A percentile compares a stretch with the other conserved stretches of the same genome.
Conservation (phyloP, 2,888 invertebrate genomes). For the Tenthredo distinguenda region DNA sequence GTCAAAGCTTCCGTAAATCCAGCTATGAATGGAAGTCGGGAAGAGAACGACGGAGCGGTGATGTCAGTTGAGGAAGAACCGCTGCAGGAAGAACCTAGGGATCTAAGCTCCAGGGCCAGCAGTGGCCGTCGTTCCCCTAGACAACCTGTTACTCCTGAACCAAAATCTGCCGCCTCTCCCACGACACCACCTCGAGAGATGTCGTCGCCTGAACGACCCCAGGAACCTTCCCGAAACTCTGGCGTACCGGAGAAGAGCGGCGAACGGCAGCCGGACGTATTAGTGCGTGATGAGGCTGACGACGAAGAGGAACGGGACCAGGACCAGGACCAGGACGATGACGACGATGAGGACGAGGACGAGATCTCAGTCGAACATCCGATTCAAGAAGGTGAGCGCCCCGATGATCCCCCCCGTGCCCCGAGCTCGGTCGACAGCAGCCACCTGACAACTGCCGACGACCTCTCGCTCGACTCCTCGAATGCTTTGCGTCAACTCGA, state of each 20-base stretch:
- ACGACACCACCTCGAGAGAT: slow-evolving; percentile 55
- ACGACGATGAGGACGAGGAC: slow-evolving; percentile 61
- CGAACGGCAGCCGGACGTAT: slow-evolving; percentile 21
- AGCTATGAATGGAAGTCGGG: slow-evolving; percentile 54
- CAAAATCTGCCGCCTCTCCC: slow-evolving; percentile 63
- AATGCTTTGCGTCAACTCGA: slow-evolving; percentile 89
- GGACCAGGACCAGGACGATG: slow-evolving; percentile 69
- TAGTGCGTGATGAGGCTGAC: not conserved
- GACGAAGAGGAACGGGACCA: slow-evolving; percentile 52
- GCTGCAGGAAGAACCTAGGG: slow-evolving; percentile 72
- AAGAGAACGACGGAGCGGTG: slow-evolving; percentile 57
- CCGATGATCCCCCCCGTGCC: slow-evolving; percentile 75
- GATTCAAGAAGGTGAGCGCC: slow-evolving; percentile 66
- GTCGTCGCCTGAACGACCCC: slow-evolving; percentile 25
- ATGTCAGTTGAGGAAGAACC: slow-evolving; percentile 59
- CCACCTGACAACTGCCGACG: slow-evolving; percentile 79
- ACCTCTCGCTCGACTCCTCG: slow-evolving; percentile 80
- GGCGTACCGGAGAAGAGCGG: not conserved
- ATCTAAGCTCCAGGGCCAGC: slow-evolving; percentile 74
- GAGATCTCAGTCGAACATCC: slow-evolving; percentile 67
- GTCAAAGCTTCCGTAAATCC: slow-evolving; percentile 59
- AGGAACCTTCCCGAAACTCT: slow-evolving; percentile 2
- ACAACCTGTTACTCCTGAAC: slow-evolving; percentile 66
- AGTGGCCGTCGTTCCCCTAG: slow-evolving; percentile 71
- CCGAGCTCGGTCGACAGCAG: slow-evolving; percentile 81